Conservation (phyloP, 2,888 invertebrate genomes). For the Zygaena filipendulae region DNA sequence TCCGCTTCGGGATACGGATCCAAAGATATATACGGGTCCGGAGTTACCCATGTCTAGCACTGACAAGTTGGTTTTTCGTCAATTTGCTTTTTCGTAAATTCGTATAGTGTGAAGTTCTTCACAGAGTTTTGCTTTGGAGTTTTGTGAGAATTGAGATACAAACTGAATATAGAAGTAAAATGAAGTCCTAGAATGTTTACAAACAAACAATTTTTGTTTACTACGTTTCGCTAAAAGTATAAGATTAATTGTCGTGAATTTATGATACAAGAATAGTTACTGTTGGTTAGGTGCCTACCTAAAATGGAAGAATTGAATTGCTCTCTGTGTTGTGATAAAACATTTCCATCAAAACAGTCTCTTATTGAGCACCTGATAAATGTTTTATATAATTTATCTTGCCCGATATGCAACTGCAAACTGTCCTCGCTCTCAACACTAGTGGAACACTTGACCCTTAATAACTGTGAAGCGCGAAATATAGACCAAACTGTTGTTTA, state of each 20-base stretch:
- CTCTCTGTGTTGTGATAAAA: slow-evolving; percentile 73
- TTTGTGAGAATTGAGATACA: slow-evolving; percentile 47
- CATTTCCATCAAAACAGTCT: slow-evolving; percentile 67
- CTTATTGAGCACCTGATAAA: slow-evolving; percentile 64
- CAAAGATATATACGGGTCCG: no score
- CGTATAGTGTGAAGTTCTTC: slow-evolving; percentile 67
- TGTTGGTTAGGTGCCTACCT: slow-evolving; percentile 2
- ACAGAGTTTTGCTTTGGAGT: slow-evolving; percentile 37
- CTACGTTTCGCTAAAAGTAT: neutral
- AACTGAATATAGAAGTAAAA: slow-evolving; percentile 37
- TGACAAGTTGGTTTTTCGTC: no score
- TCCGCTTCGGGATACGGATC: no score
- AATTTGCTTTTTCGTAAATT: no score
- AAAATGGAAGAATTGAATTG: slow-evolving; percentile 70
- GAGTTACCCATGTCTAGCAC: no score
- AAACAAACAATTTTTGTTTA: slow-evolving; percentile 29
- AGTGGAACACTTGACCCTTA: slow-evolving; percentile 65
- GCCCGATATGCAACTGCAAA: slow-evolving; percentile 68
- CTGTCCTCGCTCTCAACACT: slow-evolving; percentile 64
- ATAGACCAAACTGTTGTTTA: neutral
- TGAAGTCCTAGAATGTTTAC: slow-evolving; percentile 27
- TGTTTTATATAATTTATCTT: slow-evolving; percentile 57
- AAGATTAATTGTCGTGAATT: neutral
- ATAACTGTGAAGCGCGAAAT: slow-evolving; percentile 26
- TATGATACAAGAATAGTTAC: no score